These are phyloP conservation scores for Porites lobata DNA, from an alignment of 92 coral and sea anemone species.

Conservation along the genomic window DNA sequence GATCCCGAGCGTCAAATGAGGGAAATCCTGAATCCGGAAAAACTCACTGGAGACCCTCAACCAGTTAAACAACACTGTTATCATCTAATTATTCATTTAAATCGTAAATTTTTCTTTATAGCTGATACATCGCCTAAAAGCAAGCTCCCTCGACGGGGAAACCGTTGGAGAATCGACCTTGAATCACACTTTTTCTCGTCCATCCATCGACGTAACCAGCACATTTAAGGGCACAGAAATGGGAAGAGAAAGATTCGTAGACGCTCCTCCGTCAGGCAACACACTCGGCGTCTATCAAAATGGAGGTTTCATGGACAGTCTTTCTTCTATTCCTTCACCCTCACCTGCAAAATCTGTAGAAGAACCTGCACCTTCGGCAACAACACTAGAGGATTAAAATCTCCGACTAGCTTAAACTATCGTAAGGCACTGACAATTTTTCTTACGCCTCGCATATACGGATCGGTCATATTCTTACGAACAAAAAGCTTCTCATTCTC, in stretches of 20 bases:
- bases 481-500: too few relatives aligned
- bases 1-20: too few relatives aligned
- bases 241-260: conserved; percentile 21
- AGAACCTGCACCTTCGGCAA: background rate
- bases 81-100: background rate
- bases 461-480: too few relatives aligned
- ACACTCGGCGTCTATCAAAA: conserved; percentile 17
- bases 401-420: background rate
- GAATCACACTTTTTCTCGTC: background rate
- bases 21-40: background rate
- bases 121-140: conserved; percentile 43
- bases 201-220: conserved; percentile 35
- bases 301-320: conserved; percentile 1
- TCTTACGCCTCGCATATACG: too few relatives aligned
- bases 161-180: conserved; percentile 8
- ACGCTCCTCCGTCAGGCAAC: conserved; percentile 3
- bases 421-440: too few relatives aligned
- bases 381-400: conserved; percentile 8
- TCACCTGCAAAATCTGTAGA: background rate
- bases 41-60: background rate
- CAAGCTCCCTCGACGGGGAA: conserved; percentile 28
- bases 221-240: conserved; percentile 19
- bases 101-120: background rate
- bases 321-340: conserved; percentile 13
- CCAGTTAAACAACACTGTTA: background rate